Evolutionary conservation across 2,113 vertebrate species (phyloP).

Genomic region (Crotalus horridus): DNA sequence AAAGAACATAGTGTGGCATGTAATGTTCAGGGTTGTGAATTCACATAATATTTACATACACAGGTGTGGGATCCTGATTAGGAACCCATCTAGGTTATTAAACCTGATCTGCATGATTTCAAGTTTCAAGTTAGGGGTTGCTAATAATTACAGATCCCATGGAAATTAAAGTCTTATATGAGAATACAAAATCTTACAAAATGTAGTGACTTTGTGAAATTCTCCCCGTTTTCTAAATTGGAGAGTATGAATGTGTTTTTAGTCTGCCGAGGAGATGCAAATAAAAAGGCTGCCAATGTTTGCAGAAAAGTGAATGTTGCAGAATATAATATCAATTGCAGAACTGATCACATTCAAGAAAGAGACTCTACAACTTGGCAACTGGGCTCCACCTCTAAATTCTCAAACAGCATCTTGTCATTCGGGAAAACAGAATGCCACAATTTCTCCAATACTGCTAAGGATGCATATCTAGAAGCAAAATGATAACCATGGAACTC

Average conservation of each 20-base stretch:
- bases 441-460: background rate
- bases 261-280: background rate
- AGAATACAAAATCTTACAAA: background rate
- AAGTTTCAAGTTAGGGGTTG: background rate
- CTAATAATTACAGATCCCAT: background rate
- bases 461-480: background rate
- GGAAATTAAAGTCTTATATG: background rate
- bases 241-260: background rate
- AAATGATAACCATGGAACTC: background rate
- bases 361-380: background rate
- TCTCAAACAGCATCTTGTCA: background rate
- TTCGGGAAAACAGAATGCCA: background rate
- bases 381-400: background rate
- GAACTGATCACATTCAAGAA: background rate
- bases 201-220: background rate
- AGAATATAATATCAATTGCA: background rate
- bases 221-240: background rate
- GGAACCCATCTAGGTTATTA: background rate
- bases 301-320: background rate
- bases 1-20: background rate
- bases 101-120: background rate
- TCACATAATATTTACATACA: background rate
- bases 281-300: background rate
- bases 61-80: background rate
- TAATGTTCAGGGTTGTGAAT: background rate